These are phyloP conservation scores for Ladona fulva DNA, from an alignment of 1,140 invertebrate species.

Conservation along the genomic window DNA sequence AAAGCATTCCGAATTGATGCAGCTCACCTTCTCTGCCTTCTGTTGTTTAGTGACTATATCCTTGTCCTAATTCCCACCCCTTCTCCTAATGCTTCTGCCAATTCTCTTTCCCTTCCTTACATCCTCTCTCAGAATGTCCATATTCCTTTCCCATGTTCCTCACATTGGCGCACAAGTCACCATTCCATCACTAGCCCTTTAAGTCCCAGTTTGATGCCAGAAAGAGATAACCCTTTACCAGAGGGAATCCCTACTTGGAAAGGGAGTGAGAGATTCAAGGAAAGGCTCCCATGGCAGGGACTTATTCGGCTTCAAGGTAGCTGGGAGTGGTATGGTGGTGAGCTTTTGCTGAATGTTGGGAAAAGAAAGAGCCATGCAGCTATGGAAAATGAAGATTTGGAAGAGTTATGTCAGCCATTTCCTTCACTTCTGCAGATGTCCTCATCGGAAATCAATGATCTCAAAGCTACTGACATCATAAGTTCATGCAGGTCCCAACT, in stretches of 20 bases:
- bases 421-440: constrained; percentile 35
- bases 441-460: constrained; percentile 35
- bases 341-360: constrained; percentile 26
- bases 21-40: constrained; percentile 37
- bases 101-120: constrained; percentile 40
- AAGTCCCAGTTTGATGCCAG: not conserved
- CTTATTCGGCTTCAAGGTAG: constrained; percentile 44
- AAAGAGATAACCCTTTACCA: not conserved
- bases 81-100: constrained; percentile 27
- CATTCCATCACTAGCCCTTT: constrained; percentile 25
- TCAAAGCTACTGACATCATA: constrained; percentile 39
- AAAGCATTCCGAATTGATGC: constrained; percentile 39
- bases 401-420: constrained; percentile 24
- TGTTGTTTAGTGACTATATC: constrained; percentile 41
- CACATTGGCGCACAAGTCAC: constrained; percentile 40
- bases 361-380: constrained; percentile 28
- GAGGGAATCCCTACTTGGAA: not conserved
- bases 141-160: constrained; percentile 39
- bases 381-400: constrained; percentile 28
- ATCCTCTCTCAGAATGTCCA: constrained; percentile 36
- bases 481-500: constrained; percentile 41
- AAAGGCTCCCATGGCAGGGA: constrained; percentile 17
- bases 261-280: not conserved
- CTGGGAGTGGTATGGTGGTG: constrained; percentile 38
- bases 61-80: constrained; percentile 24